Percentiles rank a stretch among this genome's conserved stretches.
These are phyloP conservation scores for zebrafish (Danio rerio) DNA, from an alignment of 2,113 vertebrate species.

Conservation along the genomic window GRCz12tu NC_133176.1:18524501-18525000, in stretches of 20 bases:
- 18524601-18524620: conserved; percentile 30
- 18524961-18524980: too few species aligned
- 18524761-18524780: background rate
- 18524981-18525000: too few species aligned
- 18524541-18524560: conserved; percentile 2
- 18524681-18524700: background rate
- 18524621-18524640: conserved; percentile 50
- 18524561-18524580: background rate
- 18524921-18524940: too few species aligned
- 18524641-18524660: conserved; percentile 43
- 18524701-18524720: conserved; percentile 6
- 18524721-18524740: background rate
- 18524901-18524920: too few species aligned
- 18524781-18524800: background rate
- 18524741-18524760: background rate
- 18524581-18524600: conserved; percentile 12
- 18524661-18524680: background rate
- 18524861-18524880: background rate
- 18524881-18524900: too few species aligned
- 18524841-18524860: background rate
- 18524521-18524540: conserved; percentile 59
- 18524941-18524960: too few species aligned
- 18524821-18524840: background rate
- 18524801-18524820: background rate
- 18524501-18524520: conserved; percentile 70